Conservation (phyloP, 2,797 vertebrate species). For the Sebastes ruberrimus region DNA sequence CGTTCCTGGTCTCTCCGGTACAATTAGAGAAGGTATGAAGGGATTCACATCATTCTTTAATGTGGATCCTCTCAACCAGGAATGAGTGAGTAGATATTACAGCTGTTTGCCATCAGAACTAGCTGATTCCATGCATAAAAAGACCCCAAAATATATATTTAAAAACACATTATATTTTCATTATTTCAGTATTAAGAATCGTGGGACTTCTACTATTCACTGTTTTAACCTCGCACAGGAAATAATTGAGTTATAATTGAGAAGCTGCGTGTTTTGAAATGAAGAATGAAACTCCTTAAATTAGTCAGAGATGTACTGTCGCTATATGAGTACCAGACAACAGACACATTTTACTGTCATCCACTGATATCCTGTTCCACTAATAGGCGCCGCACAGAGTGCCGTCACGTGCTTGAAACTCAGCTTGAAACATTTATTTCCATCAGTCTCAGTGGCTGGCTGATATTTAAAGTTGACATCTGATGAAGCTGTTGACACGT, state of each 20-base stretch:
- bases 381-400: slow-evolving; percentile 12
- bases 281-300: neutral
- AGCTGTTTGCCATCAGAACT: neutral
- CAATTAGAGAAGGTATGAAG: neutral
- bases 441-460: slow-evolving; percentile 19
- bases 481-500: slow-evolving; percentile 37
- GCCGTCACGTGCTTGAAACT: slow-evolving; percentile 35
- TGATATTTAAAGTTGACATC: slow-evolving; percentile 50
- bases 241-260: neutral
- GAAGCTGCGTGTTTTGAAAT: neutral
- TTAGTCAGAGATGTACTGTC: neutral
- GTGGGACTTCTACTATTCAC: neutral
- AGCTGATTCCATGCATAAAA: neutral
- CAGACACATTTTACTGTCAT: slow-evolving; percentile 1
- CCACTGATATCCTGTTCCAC: slow-evolving; percentile 16
- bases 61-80: neutral
- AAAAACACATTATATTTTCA: neutral
- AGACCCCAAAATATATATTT: neutral
- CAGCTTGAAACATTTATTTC: slow-evolving; percentile 45
- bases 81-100: neutral
- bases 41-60: neutral
- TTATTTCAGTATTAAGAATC: neutral
- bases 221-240: neutral
- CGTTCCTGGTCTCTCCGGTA: neutral
- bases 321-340: neutral